Evolutionary conservation across 2,797 vertebrate species (phyloP).

Genomic region (Neosalanx taihuensis): DNA sequence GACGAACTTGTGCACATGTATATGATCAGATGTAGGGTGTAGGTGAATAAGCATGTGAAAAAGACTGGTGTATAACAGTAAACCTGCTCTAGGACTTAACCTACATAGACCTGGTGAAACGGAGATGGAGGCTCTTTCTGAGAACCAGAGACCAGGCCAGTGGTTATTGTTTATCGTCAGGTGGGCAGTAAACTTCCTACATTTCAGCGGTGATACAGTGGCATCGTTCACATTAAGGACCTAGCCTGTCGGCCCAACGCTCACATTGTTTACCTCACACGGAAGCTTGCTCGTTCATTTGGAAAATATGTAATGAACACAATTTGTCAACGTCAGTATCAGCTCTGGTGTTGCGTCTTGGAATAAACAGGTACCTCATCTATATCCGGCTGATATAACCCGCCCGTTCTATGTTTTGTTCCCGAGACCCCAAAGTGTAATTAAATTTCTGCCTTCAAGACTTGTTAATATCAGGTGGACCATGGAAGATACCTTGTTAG

Average conservation of each 20-base stretch:
- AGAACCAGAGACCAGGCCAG: neutral
- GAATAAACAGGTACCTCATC: conserved; percentile 47
- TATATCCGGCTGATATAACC: conserved; percentile 31
- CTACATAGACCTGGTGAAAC: conserved; percentile 7
- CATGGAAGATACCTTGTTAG: conserved; percentile 66
- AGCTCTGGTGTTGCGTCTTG: conserved; percentile 48
- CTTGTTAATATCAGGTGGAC: conserved; percentile 69
- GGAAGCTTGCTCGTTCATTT: conserved; percentile 61
- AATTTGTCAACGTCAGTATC: conserved; percentile 76
- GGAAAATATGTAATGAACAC: conserved; percentile 77
- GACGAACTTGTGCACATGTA: neutral
- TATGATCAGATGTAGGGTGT: conserved; percentile 27
- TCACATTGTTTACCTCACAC: conserved; percentile 58
- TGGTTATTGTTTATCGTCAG: conserved; percentile 56
- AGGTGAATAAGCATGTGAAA: conserved; percentile 3
- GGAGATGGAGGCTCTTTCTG: conserved; percentile 12
- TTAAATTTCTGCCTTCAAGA: conserved; percentile 73
- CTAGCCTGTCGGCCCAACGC: conserved; percentile 23
- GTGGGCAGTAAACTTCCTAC: conserved; percentile 46
- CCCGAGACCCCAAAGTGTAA: conserved; percentile 70
- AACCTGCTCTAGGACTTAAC: conserved; percentile 28
- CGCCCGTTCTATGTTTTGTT: conserved; percentile 40
- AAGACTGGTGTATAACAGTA: conserved; percentile 1
- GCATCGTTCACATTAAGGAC: conserved; percentile 49
- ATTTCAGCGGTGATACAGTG: conserved; percentile 20